These are phyloP conservation scores for Rhadina sibilatrix DNA, from an alignment of 2,113 vertebrate species.

Conservation along the genomic window DNA sequence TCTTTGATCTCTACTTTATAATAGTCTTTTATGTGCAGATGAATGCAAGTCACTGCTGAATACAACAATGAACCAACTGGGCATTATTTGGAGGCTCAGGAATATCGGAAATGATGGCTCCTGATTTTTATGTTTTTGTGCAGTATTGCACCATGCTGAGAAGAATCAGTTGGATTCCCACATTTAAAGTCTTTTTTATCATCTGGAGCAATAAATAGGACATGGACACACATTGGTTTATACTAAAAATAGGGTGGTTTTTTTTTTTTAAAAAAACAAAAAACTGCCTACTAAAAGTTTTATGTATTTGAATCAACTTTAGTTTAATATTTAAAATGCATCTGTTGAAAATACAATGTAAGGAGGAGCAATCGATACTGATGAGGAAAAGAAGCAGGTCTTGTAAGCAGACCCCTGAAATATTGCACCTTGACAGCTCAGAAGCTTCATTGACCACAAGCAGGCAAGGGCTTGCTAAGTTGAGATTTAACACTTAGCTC, in stretches of 20 bases:
- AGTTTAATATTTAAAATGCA: not conserved
- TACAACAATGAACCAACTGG: not conserved
- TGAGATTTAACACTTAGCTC: not conserved
- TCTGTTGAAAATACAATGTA: not conserved
- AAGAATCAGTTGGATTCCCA: not conserved
- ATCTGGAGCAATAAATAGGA: not conserved
- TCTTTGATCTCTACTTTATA: not conserved
- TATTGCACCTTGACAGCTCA: not conserved
- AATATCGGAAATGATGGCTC: accelerated
- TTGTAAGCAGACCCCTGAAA: not conserved
- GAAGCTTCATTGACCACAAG: not conserved
- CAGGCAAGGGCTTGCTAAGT: not conserved
- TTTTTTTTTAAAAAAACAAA: too few relatives aligned
- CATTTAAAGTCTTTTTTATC: not conserved
- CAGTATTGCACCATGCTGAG: not conserved
- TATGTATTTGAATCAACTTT: not conserved
- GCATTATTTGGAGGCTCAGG: not conserved
- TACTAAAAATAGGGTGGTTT: not conserved
- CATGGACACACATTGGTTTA: not conserved
- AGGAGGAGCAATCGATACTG: not conserved
- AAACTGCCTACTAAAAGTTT: not conserved
- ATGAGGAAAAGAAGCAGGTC: not conserved
- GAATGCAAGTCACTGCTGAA: not conserved
- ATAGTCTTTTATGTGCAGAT: not conserved
- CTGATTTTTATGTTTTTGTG: not conserved